phyloP scores from a whole-genome alignment of 2,797 vertebrate genomes.

The Channa striata region DNA sequence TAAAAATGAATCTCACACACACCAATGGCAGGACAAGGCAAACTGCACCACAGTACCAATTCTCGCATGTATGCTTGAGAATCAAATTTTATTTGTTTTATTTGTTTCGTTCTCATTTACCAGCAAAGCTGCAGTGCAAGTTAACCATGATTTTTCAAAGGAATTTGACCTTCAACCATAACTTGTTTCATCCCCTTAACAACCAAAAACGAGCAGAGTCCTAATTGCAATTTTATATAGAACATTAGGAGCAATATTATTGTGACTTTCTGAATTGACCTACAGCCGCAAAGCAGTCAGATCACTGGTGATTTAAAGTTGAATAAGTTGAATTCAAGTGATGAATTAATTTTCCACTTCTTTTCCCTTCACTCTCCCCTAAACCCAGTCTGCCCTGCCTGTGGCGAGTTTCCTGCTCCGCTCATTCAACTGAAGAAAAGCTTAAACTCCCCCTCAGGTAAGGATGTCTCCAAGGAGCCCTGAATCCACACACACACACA shows the following conservation, averaged over 20 bases:
- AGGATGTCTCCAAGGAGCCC: constrained; percentile 32
- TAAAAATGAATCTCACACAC: too few relatives aligned
- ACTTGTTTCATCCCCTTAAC: not conserved
- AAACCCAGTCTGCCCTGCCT: constrained; percentile 24
- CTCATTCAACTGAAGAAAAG: constrained; percentile 48
- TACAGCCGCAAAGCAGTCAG: not conserved
- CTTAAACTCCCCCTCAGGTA: constrained; percentile 56
- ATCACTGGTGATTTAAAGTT: constrained; percentile 14
- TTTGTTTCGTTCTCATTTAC: constrained; percentile 33
- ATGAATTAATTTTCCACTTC: constrained; percentile 34
- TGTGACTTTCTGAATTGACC: constrained; percentile 5
- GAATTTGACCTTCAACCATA: constrained; percentile 29
- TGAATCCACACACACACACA: constrained; percentile 13
- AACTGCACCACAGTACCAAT: too few relatives aligned
- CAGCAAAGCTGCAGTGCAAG: constrained; percentile 18
- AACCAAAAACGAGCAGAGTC: constrained; percentile 22
- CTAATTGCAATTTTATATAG: constrained; percentile 13
- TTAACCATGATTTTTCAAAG: constrained; percentile 45
- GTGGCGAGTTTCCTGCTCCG: constrained; percentile 16
- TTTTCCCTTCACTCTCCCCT: constrained; percentile 19
- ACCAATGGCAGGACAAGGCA: too few relatives aligned
- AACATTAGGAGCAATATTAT: not conserved
- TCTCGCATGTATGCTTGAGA: too few relatives aligned
- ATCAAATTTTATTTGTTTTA: too few relatives aligned
- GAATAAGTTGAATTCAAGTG: constrained; percentile 21